phyloP scores from a whole-genome alignment of 2,888 invertebrate genomes.

The Cryptocephalus primarius region DNA sequence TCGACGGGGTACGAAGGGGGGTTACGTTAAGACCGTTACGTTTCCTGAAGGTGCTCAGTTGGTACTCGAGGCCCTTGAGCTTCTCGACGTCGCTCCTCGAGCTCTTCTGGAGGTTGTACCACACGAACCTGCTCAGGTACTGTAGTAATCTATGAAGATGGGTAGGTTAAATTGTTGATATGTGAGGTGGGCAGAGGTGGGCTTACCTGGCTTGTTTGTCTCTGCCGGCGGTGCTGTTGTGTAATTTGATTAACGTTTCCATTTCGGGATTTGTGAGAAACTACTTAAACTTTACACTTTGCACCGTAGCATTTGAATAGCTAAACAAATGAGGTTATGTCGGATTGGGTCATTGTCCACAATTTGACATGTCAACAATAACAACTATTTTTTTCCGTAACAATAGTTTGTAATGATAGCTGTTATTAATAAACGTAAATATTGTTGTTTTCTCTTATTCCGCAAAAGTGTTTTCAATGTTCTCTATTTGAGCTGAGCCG shows the following conservation, averaged over 20 bases:
- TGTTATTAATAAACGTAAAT: too few species aligned
- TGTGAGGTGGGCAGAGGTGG: not conserved
- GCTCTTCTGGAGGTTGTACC: conserved; percentile 61
- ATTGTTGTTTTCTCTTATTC: too few species aligned
- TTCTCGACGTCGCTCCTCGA: conserved; percentile 58
- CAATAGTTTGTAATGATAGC: too few species aligned
- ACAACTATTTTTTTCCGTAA: too few species aligned
- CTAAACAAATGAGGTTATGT: too few species aligned
- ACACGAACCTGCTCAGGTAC: conserved; percentile 68
- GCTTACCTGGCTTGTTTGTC: conserved; percentile 40
- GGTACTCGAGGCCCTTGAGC: conserved; percentile 70
- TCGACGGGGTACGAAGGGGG: not conserved
- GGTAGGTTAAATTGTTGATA: not conserved
- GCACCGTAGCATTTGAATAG: too few species aligned
- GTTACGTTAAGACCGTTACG: conserved; percentile 46
- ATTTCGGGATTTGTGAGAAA: conserved; percentile 18
- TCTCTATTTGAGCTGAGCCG: too few species aligned
- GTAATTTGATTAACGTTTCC: conserved; percentile 38
- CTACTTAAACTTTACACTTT: too few species aligned
- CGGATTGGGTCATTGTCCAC: too few species aligned
- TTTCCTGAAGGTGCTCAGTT: conserved; percentile 78
- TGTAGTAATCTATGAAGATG: conserved; percentile 57
- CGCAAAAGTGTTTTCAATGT: too few species aligned
- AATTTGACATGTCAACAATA: too few species aligned
- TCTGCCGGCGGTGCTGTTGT: conserved; percentile 41